phyloP scores from a whole-genome alignment of 2,113 vertebrate species.

The Rhinichthys klamathensis region DNA sequence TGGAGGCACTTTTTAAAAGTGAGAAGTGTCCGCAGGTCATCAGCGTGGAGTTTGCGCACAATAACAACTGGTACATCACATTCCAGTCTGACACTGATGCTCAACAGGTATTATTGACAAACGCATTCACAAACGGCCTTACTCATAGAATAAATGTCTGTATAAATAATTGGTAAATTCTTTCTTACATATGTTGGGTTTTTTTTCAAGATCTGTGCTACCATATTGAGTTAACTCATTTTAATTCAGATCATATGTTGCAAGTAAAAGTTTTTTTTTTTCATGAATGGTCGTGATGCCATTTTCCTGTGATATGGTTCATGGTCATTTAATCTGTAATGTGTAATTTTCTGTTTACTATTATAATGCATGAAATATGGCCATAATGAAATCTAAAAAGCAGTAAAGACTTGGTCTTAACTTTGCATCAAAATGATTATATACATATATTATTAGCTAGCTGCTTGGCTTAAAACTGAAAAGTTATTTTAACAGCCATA shows the following conservation, averaged over 20 bases:
- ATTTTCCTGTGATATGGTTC: background rate
- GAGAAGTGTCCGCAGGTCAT: slow-evolving; percentile 96
- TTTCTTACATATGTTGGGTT: background rate
- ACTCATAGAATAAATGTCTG: background rate
- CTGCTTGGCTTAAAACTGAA: background rate
- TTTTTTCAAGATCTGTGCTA: background rate
- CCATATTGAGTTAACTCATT: background rate
- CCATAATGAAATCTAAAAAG: background rate
- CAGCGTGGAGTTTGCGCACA: slow-evolving; percentile 98
- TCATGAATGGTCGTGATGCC: background rate
- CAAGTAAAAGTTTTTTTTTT: background rate
- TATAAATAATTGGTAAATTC: background rate
- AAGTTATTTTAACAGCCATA: background rate
- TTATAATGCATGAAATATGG: background rate
- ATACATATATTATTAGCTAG: background rate
- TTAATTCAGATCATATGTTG: background rate
- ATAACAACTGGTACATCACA: slow-evolving; percentile 99
- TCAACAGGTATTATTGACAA: slow-evolving; percentile 83
- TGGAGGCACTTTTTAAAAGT: slow-evolving; percentile 56
- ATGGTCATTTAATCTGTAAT: background rate
- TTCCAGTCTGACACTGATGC: slow-evolving; percentile 98
- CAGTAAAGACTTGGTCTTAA: background rate
- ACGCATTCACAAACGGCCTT: background rate
- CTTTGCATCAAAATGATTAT: background rate
- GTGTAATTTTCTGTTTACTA: background rate